Percentiles rank a stretch among this genome's conserved stretches.
These are phyloP conservation scores for Drosophila pseudotalamancana DNA, from an alignment of 2,888 invertebrate genomes.

Conservation along the genomic window DNA sequence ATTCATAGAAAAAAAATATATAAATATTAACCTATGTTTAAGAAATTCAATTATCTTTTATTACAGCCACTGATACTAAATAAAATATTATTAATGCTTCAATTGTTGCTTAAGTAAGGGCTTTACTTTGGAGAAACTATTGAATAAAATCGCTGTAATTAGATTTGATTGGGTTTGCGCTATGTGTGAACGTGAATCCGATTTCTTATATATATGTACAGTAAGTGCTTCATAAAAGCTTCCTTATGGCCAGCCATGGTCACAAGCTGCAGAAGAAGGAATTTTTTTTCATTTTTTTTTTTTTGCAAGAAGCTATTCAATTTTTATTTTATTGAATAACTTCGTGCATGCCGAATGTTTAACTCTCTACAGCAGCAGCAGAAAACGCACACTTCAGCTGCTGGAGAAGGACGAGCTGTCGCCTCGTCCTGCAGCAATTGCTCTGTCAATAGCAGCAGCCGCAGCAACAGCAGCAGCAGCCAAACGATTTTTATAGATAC, in stretches of 20 bases:
- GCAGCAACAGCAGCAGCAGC: constrained; percentile 15
- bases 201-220: background rate
- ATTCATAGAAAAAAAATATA: no score
- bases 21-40: no score
- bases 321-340: constrained; percentile 77
- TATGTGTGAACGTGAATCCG: constrained; percentile 4
- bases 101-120: background rate
- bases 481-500: constrained; percentile 70
- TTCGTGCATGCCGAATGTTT: constrained; percentile 71
- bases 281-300: no score
- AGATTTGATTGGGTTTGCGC: constrained; percentile 27
- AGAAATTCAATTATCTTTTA: no score
- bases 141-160: constrained; percentile 2
- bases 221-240: constrained; percentile 7
- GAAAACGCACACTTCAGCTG: constrained; percentile 33
- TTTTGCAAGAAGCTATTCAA: constrained; percentile 61
- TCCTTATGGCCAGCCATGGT: constrained; percentile 14
- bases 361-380: constrained; percentile 22
- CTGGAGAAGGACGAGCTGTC: constrained; percentile 36
- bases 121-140: background rate
- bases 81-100: no score
- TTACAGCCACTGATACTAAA: no score
- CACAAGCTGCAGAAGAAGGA: constrained; percentile 40
- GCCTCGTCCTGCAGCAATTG: constrained; percentile 56
- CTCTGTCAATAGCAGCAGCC: constrained; percentile 54